Evolutionary conservation across 2,113 vertebrate genomes (phyloP).

Genomic region (Rhinopomastus cyanomelas): DNA sequence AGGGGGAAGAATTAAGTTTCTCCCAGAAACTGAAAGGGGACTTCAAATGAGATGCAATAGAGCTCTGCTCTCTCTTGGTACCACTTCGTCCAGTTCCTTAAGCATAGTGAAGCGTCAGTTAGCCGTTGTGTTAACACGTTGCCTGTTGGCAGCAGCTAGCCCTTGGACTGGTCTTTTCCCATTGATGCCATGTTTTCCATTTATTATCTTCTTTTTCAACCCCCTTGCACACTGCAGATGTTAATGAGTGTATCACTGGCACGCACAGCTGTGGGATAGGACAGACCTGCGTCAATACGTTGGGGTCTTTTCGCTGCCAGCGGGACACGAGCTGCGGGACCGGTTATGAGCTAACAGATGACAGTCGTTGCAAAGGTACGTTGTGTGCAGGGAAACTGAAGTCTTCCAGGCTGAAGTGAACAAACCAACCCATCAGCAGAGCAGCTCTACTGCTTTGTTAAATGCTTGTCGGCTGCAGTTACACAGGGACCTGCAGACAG

Average conservation of each 20-base stretch:
- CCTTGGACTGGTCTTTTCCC: not conserved
- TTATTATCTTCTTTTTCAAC: not conserved
- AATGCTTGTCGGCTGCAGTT: fast-evolving
- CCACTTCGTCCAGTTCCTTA: not conserved
- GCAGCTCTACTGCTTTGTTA: not conserved
- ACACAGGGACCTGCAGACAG: not conserved
- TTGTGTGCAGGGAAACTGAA: not conserved
- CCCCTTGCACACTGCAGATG: conserved; percentile 72
- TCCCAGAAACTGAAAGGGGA: not conserved
- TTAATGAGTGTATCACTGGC: conserved; percentile 90
- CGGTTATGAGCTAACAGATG: conserved; percentile 93
- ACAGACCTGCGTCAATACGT: conserved; percentile 89
- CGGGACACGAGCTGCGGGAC: conserved; percentile 95
- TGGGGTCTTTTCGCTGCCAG: conserved; percentile 91
- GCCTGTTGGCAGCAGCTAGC: not conserved
- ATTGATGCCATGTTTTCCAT: not conserved
- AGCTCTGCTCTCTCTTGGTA: not conserved
- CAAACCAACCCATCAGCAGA: not conserved
- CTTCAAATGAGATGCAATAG: not conserved
- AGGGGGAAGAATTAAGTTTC: not conserved
- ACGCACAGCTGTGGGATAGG: conserved; percentile 84
- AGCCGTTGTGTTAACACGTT: not conserved
- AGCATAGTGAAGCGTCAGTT: not conserved
- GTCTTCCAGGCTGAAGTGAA: not conserved
- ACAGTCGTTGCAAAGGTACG: conserved; percentile 91